phyloP scores from a whole-genome alignment of 2,888 invertebrate genomes.

The Sesamia inferens region DNA sequence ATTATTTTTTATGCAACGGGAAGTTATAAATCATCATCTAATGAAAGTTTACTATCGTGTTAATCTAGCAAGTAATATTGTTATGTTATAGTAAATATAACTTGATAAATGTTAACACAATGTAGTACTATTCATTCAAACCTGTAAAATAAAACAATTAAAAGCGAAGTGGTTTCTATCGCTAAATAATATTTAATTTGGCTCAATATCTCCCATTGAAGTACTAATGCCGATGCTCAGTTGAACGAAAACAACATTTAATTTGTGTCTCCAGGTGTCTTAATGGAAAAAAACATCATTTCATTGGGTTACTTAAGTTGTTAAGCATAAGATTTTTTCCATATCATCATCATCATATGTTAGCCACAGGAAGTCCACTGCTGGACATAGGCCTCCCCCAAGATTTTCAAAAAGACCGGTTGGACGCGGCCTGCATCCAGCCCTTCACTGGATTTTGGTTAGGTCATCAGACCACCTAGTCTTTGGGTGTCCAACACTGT shows the following conservation, averaged over 20 bases:
- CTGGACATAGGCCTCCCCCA: too few species aligned
- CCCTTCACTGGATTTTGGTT: too few species aligned
- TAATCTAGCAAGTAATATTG: background rate
- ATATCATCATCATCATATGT: too few species aligned
- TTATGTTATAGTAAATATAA: background rate
- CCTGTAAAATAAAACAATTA: conserved; percentile 4
- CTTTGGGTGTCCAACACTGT: too few species aligned
- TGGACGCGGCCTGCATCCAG: too few species aligned
- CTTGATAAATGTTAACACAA: background rate
- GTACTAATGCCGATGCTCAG: background rate
- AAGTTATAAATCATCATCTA: conserved; percentile 12
- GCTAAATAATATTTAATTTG: background rate
- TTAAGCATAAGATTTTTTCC: too few species aligned
- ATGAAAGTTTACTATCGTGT: background rate
- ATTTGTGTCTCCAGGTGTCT: too few species aligned
- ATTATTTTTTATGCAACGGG: background rate
- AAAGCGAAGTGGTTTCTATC: background rate
- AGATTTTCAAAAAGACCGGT: too few species aligned
- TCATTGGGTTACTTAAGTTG: too few species aligned
- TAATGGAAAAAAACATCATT: too few species aligned
- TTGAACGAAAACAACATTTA: background rate
- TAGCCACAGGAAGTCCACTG: too few species aligned
- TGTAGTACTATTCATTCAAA: background rate
- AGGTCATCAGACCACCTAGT: too few species aligned
- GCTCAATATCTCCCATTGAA: conserved; percentile 18